A percentile compares a stretch with the other conserved stretches of the same genome.
These are phyloP conservation scores for Acestrorhynchus altus DNA, from an alignment of 2,797 vertebrate species.

Conservation along the genomic window DNA sequence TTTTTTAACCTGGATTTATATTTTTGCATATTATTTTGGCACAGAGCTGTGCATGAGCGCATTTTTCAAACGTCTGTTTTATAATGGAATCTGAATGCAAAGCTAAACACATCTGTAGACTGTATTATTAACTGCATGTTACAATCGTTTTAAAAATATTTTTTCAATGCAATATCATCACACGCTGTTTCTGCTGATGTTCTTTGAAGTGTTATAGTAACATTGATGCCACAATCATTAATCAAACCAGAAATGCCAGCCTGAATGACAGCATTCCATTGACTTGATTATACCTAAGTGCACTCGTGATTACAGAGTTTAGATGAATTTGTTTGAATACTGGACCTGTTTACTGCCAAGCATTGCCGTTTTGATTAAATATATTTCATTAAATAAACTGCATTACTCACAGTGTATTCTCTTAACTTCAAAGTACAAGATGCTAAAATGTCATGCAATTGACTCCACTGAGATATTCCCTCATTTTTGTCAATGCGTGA, in stretches of 20 bases:
- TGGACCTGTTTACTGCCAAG: neutral
- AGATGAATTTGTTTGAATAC: neutral
- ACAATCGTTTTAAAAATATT: too few relatives aligned
- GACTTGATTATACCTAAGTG: constrained; percentile 21
- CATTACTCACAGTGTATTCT: neutral
- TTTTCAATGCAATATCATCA: neutral
- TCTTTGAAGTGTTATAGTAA: constrained; percentile 4
- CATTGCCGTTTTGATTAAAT: neutral
- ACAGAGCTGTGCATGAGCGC: too few relatives aligned
- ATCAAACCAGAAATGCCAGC: constrained; percentile 31
- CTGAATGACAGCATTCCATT: constrained; percentile 34
- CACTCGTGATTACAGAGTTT: constrained; percentile 27
- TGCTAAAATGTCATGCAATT: neutral
- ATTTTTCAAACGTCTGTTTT: too few relatives aligned
- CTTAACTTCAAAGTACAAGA: neutral
- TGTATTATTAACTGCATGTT: too few relatives aligned
- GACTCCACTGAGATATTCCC: neutral
- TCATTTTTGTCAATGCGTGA: neutral
- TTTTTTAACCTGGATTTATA: too few relatives aligned
- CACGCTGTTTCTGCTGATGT: neutral
- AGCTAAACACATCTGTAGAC: too few relatives aligned
- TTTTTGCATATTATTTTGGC: too few relatives aligned
- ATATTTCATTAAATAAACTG: neutral
- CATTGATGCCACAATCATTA: constrained; percentile 21
- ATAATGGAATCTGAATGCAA: too few relatives aligned